Conservation (phyloP, 2,797 vertebrate species). For the Limosa lapponica region DNA sequence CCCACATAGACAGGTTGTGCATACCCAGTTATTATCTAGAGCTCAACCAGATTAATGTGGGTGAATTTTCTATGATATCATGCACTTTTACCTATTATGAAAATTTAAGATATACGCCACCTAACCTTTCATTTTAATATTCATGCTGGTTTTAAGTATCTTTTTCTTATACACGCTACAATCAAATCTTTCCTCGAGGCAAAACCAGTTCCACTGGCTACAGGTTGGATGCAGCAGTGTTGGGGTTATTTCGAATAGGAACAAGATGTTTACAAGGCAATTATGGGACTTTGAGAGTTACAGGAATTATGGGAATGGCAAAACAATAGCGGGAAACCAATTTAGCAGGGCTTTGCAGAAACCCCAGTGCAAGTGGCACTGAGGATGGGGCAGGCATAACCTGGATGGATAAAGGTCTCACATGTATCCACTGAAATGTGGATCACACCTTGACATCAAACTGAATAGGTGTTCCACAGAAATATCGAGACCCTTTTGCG, state of each 20-base stretch:
- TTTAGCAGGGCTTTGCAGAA: background rate
- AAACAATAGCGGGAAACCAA: background rate
- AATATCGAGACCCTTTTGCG: background rate
- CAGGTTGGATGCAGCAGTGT: background rate
- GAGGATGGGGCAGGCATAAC: background rate
- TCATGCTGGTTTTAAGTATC: background rate
- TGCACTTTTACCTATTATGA: constrained; percentile 36
- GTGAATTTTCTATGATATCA: constrained; percentile 49
- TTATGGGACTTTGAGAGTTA: background rate
- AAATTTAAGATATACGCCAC: constrained; percentile 25
- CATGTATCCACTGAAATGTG: background rate
- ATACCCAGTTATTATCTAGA: constrained; percentile 55
- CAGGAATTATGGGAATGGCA: background rate
- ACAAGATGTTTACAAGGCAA: background rate
- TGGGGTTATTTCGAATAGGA: background rate
- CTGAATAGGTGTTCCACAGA: background rate
- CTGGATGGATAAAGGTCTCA: background rate
- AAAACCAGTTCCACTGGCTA: background rate
- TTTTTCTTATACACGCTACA: background rate
- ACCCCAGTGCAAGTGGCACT: background rate
- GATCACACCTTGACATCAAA: background rate
- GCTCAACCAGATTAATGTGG: constrained; percentile 46
- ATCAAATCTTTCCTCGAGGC: background rate
- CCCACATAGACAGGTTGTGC: constrained; percentile 25
- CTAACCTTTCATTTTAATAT: constrained; percentile 55